These are phyloP conservation scores for Anguilla rostrata DNA, from an alignment of 2,113 vertebrate species.

Conservation along the genomic window DNA sequence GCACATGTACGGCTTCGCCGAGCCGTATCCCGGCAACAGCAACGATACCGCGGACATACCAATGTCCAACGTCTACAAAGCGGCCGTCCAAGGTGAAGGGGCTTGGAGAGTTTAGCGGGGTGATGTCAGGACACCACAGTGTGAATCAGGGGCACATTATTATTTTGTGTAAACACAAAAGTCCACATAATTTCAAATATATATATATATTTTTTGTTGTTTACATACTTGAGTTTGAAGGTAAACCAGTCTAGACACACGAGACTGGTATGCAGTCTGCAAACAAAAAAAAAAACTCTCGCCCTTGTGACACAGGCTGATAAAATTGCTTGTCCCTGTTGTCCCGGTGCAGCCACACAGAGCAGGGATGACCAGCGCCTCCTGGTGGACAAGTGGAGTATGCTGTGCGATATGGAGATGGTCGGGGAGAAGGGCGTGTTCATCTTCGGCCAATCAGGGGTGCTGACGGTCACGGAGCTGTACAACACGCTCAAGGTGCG, in stretches of 20 bases:
- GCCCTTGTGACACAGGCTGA: too few species aligned
- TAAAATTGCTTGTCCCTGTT: not conserved
- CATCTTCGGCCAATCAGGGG: slow-evolving; percentile 79
- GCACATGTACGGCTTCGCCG: slow-evolving; percentile 92
- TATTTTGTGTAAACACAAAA: not conserved
- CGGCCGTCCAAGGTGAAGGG: slow-evolving; percentile 72
- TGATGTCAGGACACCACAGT: not conserved
- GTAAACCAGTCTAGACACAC: too few species aligned
- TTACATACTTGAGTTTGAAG: too few species aligned
- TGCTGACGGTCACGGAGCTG: slow-evolving; percentile 85
- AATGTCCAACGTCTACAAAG: slow-evolving; percentile 72
- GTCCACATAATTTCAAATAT: too few species aligned
- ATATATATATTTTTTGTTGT: too few species aligned
- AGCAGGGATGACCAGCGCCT: slow-evolving; percentile 61
- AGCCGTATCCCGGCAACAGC: slow-evolving; percentile 78
- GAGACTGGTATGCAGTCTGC: too few species aligned
- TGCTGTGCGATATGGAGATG: slow-evolving; percentile 76
- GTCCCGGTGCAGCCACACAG: slow-evolving; percentile 56
- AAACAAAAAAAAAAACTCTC: too few species aligned
- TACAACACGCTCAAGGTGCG: slow-evolving; percentile 80
- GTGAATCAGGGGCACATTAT: not conserved
- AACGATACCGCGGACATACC: slow-evolving; percentile 85
- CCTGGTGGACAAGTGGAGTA: slow-evolving; percentile 75
- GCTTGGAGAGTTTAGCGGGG: not conserved
- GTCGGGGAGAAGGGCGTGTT: slow-evolving; percentile 80